Percentiles rank a stretch among this genome's conserved stretches.
Evolutionary conservation across 2,888 invertebrate genomes (phyloP).

Genomic region (Oegoconia quadripuncta): DNA sequence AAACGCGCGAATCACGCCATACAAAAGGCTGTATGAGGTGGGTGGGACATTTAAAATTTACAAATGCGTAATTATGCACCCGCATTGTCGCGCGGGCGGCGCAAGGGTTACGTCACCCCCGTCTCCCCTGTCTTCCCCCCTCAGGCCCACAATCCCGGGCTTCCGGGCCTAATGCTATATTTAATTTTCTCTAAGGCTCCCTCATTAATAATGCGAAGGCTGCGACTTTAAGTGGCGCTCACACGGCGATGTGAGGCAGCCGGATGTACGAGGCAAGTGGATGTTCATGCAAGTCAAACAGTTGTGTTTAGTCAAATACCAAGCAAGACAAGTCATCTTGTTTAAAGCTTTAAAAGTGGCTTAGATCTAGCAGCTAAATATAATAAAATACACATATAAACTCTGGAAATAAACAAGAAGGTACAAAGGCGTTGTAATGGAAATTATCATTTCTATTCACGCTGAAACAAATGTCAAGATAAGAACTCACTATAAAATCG

Average conservation of each 20-base stretch:
- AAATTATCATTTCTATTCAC: too few relatives aligned
- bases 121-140: slow-evolving; percentile 38
- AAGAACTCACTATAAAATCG: too few relatives aligned
- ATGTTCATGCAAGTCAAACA: slow-evolving; percentile 9
- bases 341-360: too few relatives aligned
- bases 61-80: slow-evolving; percentile 80
- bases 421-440: too few relatives aligned
- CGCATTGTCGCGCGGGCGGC: slow-evolving; percentile 70
- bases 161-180: slow-evolving; percentile 79
- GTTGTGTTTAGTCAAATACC: neutral
- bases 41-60: slow-evolving; percentile 78
- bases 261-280: slow-evolving; percentile 47
- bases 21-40: slow-evolving; percentile 74
- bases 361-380: too few relatives aligned
- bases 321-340: too few relatives aligned
- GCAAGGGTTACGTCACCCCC: slow-evolving; percentile 60
- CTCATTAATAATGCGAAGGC: slow-evolving; percentile 78
- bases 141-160: slow-evolving; percentile 56
- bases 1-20: slow-evolving; percentile 74
- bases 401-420: too few relatives aligned
- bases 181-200: slow-evolving; percentile 79
- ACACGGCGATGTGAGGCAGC: slow-evolving; percentile 57
- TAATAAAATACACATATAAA: too few relatives aligned
- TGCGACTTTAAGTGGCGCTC: slow-evolving; percentile 78
- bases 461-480: too few relatives aligned